These are phyloP conservation scores for Orestias chungarensis DNA, from an alignment of 2,797 vertebrate species.

Conservation along the genomic window DNA sequence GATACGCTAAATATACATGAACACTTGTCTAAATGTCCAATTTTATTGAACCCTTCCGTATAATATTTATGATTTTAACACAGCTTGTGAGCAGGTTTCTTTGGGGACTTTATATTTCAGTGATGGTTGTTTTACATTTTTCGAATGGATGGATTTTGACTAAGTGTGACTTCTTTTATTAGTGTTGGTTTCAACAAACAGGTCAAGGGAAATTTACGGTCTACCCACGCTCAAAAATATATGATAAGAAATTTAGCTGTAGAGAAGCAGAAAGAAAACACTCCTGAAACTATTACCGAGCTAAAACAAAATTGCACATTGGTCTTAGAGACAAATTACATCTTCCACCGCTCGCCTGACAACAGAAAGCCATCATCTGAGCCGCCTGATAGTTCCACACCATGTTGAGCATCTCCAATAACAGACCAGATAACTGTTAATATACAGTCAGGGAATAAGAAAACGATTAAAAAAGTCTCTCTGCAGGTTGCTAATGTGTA, in stretches of 20 bases:
- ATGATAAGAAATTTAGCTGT: slow-evolving; percentile 7
- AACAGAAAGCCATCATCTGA: neutral
- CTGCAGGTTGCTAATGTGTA: neutral
- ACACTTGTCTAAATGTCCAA: neutral
- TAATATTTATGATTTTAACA: slow-evolving; percentile 9
- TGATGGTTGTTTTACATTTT: slow-evolving; percentile 11
- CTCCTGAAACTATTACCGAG: slow-evolving; percentile 3
- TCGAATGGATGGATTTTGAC: slow-evolving; percentile 14
- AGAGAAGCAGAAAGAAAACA: slow-evolving; percentile 9
- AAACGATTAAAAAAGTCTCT: slow-evolving; percentile 4
- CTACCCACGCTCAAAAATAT: slow-evolving; percentile 1
- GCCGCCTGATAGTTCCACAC: neutral
- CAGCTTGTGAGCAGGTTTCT: slow-evolving; percentile 9
- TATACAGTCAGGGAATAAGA: neutral
- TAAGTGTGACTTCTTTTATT: slow-evolving; percentile 7
- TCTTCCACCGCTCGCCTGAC: neutral
- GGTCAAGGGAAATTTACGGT: slow-evolving; percentile 7
- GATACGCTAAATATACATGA: slow-evolving; percentile 14
- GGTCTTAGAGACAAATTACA: slow-evolving; percentile 1
- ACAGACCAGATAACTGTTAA: neutral
- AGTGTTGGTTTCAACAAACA: slow-evolving; percentile 8
- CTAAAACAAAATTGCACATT: slow-evolving; percentile 12
- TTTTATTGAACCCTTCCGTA: neutral
- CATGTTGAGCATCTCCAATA: neutral
- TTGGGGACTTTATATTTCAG: slow-evolving; percentile 1